Evolutionary conservation across 2,797 vertebrate genomes (phyloP).

Genomic region (Acanthurus lineatus): DNA sequence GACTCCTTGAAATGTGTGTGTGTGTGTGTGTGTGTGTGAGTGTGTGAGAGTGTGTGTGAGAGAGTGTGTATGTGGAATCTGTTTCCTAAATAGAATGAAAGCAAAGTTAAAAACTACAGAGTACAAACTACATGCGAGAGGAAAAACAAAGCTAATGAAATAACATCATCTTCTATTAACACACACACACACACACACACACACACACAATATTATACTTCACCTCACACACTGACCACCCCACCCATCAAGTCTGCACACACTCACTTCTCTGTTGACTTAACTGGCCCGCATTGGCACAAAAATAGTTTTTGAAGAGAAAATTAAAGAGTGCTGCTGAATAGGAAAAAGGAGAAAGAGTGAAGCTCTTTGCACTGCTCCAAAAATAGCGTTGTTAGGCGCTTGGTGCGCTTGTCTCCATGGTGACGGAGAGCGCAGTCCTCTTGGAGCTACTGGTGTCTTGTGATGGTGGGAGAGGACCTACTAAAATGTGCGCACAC

Average conservation of each 20-base stretch:
- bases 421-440: slow-evolving; percentile 84
- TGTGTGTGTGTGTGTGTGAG: no score
- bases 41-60: no score
- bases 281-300: slow-evolving; percentile 64
- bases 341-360: slow-evolving; percentile 78
- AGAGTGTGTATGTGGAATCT: slow-evolving; percentile 1
- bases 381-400: slow-evolving; percentile 90
- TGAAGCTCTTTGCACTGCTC: slow-evolving; percentile 83
- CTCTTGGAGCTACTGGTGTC: slow-evolving; percentile 83
- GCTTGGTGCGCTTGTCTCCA: slow-evolving; percentile 88
- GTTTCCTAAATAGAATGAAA: slow-evolving; percentile 41
- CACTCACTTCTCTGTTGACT: slow-evolving; percentile 54
- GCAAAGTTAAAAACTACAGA: slow-evolving; percentile 13
- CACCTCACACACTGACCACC: slow-evolving; percentile 8
- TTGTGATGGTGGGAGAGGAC: slow-evolving; percentile 83
- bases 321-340: slow-evolving; percentile 79
- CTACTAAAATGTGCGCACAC: slow-evolving; percentile 58
- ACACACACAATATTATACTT: slow-evolving; percentile 5
- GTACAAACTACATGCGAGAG: slow-evolving; percentile 3
- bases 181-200: neutral
- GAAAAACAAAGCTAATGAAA: slow-evolving; percentile 15
- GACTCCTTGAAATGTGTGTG: slow-evolving; percentile 34
- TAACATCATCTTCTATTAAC: neutral
- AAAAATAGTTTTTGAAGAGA: slow-evolving; percentile 73
- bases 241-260: slow-evolving; percentile 28